phyloP scores from a whole-genome alignment of 2,888 invertebrate genomes.

The Hydraecia micacea region DNA sequence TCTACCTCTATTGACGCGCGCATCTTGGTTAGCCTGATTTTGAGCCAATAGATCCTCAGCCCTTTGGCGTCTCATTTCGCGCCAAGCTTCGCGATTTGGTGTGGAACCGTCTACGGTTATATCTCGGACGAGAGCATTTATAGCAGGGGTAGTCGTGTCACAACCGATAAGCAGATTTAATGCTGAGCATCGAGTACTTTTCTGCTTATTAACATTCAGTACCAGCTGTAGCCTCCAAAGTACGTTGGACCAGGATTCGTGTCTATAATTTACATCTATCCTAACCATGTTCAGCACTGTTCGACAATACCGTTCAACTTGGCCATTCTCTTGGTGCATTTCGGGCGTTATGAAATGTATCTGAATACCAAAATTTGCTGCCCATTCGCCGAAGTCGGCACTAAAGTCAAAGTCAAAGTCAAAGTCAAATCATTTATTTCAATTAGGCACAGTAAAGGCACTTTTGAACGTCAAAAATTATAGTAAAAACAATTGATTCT shows the following conservation, averaged over 20 bases:
- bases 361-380: slow-evolving; percentile 2
- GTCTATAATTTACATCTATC: slow-evolving; percentile 13
- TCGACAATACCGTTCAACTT: slow-evolving; percentile 54
- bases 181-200: slow-evolving; percentile 6
- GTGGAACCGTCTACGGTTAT: not conserved
- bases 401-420: too few relatives aligned
- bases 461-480: too few relatives aligned
- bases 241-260: not conserved
- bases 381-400: slow-evolving; percentile 1
- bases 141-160: slow-evolving; percentile 8
- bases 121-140: not conserved
- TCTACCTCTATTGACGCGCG: slow-evolving; percentile 1
- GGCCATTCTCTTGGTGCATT: slow-evolving; percentile 58
- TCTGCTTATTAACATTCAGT: slow-evolving; percentile 9
- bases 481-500: too few relatives aligned
- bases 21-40: slow-evolving; percentile 5
- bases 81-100: slow-evolving; percentile 1
- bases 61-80: slow-evolving; percentile 1
- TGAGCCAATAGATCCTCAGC: not conserved
- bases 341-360: slow-evolving; percentile 53
- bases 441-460: too few relatives aligned
- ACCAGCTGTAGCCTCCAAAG: slow-evolving; percentile 6
- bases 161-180: slow-evolving; percentile 1
- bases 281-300: slow-evolving; percentile 37
- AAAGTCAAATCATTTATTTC: too few relatives aligned